Evolutionary conservation across 2,113 vertebrate species (phyloP).

Genomic region (Ovis canadensis): DNA sequence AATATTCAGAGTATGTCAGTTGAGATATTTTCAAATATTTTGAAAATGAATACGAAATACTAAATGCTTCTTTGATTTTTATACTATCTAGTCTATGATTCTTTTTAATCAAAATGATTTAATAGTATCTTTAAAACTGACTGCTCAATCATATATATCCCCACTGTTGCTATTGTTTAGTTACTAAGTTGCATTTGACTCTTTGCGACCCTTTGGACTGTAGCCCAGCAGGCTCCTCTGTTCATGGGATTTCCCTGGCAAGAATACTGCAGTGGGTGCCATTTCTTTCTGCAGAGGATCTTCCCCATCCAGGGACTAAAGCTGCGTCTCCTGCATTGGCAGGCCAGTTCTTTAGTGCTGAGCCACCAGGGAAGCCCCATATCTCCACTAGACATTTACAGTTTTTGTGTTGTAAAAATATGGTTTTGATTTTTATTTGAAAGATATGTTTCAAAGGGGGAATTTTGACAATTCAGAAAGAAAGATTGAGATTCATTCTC

Average conservation of each 20-base stretch:
- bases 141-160: background rate
- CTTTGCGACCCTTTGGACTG: background rate
- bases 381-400: background rate
- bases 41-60: background rate
- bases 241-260: background rate
- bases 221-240: background rate
- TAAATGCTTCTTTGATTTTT: background rate
- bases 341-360: background rate
- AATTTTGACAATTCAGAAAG: background rate
- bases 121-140: background rate
- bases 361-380: background rate
- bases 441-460: background rate
- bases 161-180: background rate
- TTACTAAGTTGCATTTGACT: background rate
- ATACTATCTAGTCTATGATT: background rate
- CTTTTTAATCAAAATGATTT: background rate
- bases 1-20: background rate
- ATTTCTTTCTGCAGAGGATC: background rate
- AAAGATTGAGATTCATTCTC: background rate
- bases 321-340: background rate
- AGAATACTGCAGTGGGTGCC: background rate
- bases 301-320: background rate
- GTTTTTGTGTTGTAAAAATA: background rate
- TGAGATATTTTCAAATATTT: background rate
- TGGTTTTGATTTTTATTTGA: constrained; percentile 20